Percentiles rank a stretch among this genome's conserved stretches.
These are phyloP conservation scores for Chrysemys picta DNA, from an alignment of 2,113 vertebrate species.

Conservation along the genomic window DNA sequence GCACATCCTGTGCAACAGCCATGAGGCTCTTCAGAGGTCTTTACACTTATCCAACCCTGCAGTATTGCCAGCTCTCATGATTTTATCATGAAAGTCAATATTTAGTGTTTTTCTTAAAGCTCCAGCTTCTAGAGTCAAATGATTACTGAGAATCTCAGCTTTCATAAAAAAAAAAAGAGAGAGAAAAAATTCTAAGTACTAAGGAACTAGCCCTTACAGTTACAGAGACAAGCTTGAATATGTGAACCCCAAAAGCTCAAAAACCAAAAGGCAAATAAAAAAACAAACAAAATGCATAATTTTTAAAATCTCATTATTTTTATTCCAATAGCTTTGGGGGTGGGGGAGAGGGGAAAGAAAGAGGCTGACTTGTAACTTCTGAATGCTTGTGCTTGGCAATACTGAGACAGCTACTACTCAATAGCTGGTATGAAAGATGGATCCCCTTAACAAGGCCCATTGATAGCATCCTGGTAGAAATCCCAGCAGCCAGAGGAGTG, in stretches of 20 bases:
- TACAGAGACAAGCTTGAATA: not conserved
- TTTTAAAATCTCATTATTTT: not conserved
- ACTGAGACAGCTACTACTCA: not conserved
- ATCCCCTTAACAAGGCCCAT: not conserved
- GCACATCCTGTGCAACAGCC: not conserved
- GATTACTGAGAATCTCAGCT: too few species aligned
- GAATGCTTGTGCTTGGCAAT: not conserved
- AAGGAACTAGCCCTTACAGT: not conserved
- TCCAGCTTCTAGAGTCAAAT: too few species aligned
- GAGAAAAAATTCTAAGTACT: not conserved
- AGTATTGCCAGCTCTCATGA: not conserved
- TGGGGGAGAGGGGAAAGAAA: too few species aligned
- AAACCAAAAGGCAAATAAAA: not conserved
- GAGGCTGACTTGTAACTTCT: not conserved
- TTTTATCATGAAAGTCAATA: too few species aligned
- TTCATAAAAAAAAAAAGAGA: too few species aligned
- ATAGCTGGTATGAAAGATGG: not conserved
- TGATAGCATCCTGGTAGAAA: not conserved
- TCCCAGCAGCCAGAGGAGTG: too few species aligned
- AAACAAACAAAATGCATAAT: not conserved
- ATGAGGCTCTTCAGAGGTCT: not conserved
- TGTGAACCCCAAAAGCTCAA: not conserved
- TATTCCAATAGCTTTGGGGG: not conserved
- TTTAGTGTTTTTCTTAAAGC: too few species aligned
- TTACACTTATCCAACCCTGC: not conserved